Base-by-base conservation (phyloP, 64 coral and sea anemone genomes). In the Montipora sp. region DNA sequence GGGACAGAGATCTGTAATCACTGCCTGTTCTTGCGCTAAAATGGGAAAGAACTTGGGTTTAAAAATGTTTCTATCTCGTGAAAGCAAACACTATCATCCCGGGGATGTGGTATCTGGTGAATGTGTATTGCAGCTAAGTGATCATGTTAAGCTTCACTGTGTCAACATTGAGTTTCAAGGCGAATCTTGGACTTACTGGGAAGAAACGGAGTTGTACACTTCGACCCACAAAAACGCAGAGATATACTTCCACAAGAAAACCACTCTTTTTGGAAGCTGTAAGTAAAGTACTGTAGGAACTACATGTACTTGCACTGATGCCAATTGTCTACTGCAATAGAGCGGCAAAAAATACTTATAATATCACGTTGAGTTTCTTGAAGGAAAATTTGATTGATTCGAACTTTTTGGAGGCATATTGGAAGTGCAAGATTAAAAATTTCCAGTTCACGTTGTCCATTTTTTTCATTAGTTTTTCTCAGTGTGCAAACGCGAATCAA, bases 161-260 rank as follows among this genome's bases (percentile, higher is more conserved):
- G 81, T 96, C 48, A 84, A 77, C 46, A 66, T 96, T 18, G 95
- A 96, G 83, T 96, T 96, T 49, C 88, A 93, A 21, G 95, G 95
- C 12, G 95, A 96, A 77, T 88, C 95, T 18, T 90, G 92, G 81
- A 96, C 95, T 0, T 91, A 61, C 45, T 96, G 95, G 95, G 88
- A 96, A 24, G 92, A 96, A 59, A 96, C 87, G 4, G 88, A 96
- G 46, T 16, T 93, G 14, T 96, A 96, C 44, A 96, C 95, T 6
- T 60, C 89, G 11, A 83, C 92, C 1, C 95, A 96, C 46, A 96
- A 96, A 90, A 92, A 96, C 49, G 95, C 93, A 83, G 95, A 96
- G 78, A 83, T 96, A 51, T 96, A 96, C 72, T 96, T 96, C 77
- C 91, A 96, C 58, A 96, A 96, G 77, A 93, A 96, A 91, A 76